Evolutionary conservation across 2,888 invertebrate species (phyloP), one percentile per base, ranked within the genome.

Genomic region (Osmoderma eremita): DNA sequence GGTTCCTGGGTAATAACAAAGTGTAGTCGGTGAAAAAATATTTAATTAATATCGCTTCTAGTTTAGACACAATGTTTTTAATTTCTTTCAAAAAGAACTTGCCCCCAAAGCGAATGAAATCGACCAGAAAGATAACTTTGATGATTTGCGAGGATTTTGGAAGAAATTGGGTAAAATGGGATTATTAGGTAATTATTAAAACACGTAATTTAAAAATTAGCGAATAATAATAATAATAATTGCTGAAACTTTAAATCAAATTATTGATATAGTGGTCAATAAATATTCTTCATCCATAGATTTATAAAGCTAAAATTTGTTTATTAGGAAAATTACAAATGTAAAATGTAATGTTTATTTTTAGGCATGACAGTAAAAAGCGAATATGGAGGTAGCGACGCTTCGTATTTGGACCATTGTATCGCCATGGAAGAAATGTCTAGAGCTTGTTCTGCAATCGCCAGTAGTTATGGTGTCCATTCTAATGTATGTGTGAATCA

Each of bases 401-500:
- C 94, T 48, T 88, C 90, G 65, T 99, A 97, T 80, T 84, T 94
- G 45, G 97, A 98, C 77, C 98, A 99, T 78, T 89, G 92, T 70
- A 84, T 99, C 66, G 91, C 96, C 22, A 90, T 95, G 91, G 99
- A 99, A 81, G 99, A 99, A 84, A 79, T 98, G 63, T 95, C 96
- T 1, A 88, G 99, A 76, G 97, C 93, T 4, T 88, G 90, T 69
- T 91, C 87, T 0, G 88, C 91, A 0, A 88, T 99, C 51, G 96
- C 87, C 0, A 83, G 99, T 1, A 96, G 96, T 58, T 99, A 98
- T 79, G 97, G 95, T 4, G 97, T 98, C 1, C 98, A 99, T 82
- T 98, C 98, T 0, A 99, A 99, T 83, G 86, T 99, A 8, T 98
- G 98, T 79, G 84, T 99, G 4, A 98, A 99, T 82, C 99, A 99